Evolutionary conservation across 2,113 vertebrate species (phyloP).

Genomic region (Steatornis caripensis): DNA sequence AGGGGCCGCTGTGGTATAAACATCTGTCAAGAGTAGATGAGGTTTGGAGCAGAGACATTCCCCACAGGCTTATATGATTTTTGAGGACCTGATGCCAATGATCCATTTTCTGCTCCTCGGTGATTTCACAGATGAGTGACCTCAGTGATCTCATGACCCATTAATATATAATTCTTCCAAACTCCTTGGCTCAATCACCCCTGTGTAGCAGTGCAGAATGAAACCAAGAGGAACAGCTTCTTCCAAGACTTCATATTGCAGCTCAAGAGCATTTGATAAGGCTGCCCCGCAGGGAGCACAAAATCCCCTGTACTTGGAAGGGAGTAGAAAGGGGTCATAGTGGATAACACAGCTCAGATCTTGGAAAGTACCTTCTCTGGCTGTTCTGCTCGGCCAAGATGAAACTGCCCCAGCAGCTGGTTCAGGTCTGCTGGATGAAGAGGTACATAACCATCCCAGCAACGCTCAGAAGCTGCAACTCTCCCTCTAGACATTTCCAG

Average conservation of each 20-base stretch:
- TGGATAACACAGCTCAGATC: not conserved
- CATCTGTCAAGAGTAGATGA: conserved; percentile 4
- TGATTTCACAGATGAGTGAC: not conserved
- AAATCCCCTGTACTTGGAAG: not conserved
- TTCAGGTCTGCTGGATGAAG: not conserved
- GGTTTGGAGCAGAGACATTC: not conserved
- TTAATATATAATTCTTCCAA: conserved; percentile 15
- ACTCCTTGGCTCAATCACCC: not conserved
- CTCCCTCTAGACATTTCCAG: not conserved
- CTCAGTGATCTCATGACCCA: conserved; percentile 21
- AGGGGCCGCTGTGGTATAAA: conserved; percentile 6
- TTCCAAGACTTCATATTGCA: not conserved
- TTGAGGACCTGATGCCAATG: conserved; percentile 13
- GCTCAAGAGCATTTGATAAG: not conserved
- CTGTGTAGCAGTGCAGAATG: not conserved
- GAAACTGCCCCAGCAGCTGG: not conserved
- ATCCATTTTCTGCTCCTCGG: not conserved
- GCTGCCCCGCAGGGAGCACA: not conserved
- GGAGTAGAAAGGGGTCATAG: not conserved
- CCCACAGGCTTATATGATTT: conserved; percentile 19
- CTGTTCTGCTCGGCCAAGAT: not conserved
- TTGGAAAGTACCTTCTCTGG: not conserved
- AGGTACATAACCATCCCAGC: not conserved
- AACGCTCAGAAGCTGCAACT: not conserved
- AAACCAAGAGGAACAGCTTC: not conserved